A percentile compares a stretch with the other conserved stretches of the same genome.
Conservation (phyloP, 1,140 invertebrate genomes). For the Proctacanthus coquilletti region DNA sequence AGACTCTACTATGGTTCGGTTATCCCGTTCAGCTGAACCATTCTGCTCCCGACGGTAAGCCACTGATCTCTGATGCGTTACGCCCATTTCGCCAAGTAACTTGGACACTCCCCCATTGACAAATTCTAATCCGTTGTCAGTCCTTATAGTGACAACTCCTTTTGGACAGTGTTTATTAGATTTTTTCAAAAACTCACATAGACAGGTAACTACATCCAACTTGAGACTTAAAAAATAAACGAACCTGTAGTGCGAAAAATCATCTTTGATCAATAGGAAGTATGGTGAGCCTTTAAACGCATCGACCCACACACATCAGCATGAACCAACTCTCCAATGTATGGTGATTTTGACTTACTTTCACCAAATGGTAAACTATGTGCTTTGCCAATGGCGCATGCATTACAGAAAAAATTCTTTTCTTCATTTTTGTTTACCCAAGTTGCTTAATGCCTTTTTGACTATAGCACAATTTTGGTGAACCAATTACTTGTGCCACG, state of each 20-base stretch:
- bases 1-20: conserved; percentile 28
- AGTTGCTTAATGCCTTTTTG: conserved; percentile 16
- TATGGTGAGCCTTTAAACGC: conserved; percentile 20
- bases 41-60: conserved; percentile 34
- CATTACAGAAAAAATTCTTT: conserved; percentile 16
- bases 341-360: conserved; percentile 11
- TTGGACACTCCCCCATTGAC: conserved; percentile 21
- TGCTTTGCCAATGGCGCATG: conserved; percentile 27
- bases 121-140: conserved; percentile 32
- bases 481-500: conserved; percentile 27
- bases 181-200: conserved; percentile 6
- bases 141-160: conserved; percentile 16
- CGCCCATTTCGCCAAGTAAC: conserved; percentile 14
- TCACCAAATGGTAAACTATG: conserved; percentile 17
- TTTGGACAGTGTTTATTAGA: conserved; percentile 9
- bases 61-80: conserved; percentile 23
- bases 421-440: conserved; percentile 13
- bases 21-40: conserved; percentile 29
- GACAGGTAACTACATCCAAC: conserved; percentile 17
- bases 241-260: conserved; percentile 21
- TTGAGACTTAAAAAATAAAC: conserved; percentile 30
- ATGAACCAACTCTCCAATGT: conserved; percentile 26
- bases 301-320: conserved; percentile 32
- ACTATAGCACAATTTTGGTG: conserved; percentile 29
- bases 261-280: conserved; percentile 29